These are phyloP conservation scores for Autographa pulchrina DNA, from an alignment of 2,888 invertebrate species.

Conservation along the genomic window DNA sequence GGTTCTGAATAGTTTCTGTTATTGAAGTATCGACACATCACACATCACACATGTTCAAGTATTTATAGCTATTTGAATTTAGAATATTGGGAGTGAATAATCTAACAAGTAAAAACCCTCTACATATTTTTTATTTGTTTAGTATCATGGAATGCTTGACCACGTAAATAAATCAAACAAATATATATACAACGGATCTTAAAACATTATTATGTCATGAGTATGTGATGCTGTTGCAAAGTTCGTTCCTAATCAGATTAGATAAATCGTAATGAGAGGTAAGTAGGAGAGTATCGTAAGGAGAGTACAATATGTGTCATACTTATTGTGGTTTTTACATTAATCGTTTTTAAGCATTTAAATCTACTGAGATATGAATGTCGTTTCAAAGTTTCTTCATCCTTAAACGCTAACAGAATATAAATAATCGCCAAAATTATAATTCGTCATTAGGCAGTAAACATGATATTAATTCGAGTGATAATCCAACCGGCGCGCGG, in stretches of 20 bases:
- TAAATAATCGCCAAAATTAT: slow-evolving; percentile 19
- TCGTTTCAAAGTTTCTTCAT: not conserved
- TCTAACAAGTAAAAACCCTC: not conserved
- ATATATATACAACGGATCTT: not conserved
- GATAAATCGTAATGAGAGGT: too few species aligned
- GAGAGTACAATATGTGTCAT: too few species aligned
- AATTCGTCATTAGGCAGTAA: slow-evolving; percentile 39
- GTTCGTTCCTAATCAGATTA: too few species aligned
- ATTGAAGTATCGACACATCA: slow-evolving; percentile 28
- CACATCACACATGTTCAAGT: slow-evolving; percentile 18
- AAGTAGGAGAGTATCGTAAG: too few species aligned
- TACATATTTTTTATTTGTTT: not conserved
- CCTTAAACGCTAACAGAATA: not conserved
- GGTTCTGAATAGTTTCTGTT: slow-evolving; percentile 39
- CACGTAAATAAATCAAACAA: not conserved
- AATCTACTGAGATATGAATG: not conserved
- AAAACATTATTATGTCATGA: too few species aligned
- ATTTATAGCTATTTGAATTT: not conserved
- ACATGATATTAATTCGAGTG: slow-evolving; percentile 50
- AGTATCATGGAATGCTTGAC: not conserved
- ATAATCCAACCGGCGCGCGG: slow-evolving; percentile 40
- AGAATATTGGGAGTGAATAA: not conserved
- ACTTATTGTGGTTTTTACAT: too few species aligned
- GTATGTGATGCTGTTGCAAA: too few species aligned
- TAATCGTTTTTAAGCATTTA: too few species aligned